Percentiles rank a stretch among this genome's conserved stretches.
phyloP scores from a whole-genome alignment of 2,888 invertebrate species.

The Hemithea aestivaria region DNA sequence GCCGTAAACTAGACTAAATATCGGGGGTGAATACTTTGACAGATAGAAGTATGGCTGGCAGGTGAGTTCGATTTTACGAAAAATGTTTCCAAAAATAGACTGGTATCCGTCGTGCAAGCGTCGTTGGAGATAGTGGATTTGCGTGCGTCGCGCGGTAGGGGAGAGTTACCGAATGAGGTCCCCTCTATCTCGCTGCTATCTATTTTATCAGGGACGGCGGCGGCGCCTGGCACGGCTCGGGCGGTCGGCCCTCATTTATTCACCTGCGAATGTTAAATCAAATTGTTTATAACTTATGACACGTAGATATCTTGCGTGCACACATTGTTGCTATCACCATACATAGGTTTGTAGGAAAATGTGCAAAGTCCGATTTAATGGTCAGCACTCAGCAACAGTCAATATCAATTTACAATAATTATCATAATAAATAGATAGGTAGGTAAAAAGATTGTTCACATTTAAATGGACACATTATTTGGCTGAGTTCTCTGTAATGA shows the following conservation, averaged over 20 bases:
- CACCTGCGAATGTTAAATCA: slow-evolving; percentile 35
- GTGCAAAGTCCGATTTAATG: neutral
- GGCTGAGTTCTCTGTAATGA: no score
- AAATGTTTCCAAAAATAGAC: slow-evolving; percentile 27
- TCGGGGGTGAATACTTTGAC: slow-evolving; percentile 56
- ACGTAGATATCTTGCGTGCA: slow-evolving; percentile 1
- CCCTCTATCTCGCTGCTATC: slow-evolving; percentile 55
- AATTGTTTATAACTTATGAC: slow-evolving; percentile 1
- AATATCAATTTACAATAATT: no score
- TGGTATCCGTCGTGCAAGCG: slow-evolving; percentile 21
- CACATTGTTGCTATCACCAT: neutral
- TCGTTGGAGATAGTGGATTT: slow-evolving; percentile 18
- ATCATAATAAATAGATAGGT: no score
- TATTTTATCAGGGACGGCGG: slow-evolving; percentile 57
- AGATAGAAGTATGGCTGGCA: slow-evolving; percentile 66
- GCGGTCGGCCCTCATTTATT: slow-evolving; percentile 17
- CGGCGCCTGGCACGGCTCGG: slow-evolving; percentile 55
- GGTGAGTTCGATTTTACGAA: slow-evolving; percentile 48
- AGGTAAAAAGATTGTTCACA: no score
- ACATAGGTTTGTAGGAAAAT: neutral
- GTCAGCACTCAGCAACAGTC: neutral
- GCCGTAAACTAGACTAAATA: slow-evolving; percentile 11
- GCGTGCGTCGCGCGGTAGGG: slow-evolving; percentile 32
- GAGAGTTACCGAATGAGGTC: slow-evolving; percentile 39
- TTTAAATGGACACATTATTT: no score